phyloP scores from a whole-genome alignment of 2,888 invertebrate species.

The Aspidiotus rigidus region DNA sequence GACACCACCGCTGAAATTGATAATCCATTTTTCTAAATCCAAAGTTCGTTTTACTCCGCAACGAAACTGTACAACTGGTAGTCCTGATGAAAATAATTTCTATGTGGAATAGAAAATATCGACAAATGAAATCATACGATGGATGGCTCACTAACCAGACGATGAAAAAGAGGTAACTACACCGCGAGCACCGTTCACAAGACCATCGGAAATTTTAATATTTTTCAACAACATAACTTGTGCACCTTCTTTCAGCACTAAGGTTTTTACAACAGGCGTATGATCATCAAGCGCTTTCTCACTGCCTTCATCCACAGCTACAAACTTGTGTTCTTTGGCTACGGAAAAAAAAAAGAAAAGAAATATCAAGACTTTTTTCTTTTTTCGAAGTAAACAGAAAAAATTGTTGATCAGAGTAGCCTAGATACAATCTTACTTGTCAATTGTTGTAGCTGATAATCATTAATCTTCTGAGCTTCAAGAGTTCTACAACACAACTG shows the following conservation, averaged over 20 bases:
- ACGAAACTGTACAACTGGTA: conserved; percentile 47
- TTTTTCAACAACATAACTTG: conserved; percentile 93
- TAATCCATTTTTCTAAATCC: conserved; percentile 69
- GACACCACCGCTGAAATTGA: conserved; percentile 54
- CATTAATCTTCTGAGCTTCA: conserved; percentile 82
- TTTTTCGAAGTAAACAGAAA: not conserved
- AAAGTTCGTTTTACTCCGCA: conserved; percentile 62
- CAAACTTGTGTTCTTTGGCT: conserved; percentile 58
- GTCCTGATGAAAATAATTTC: conserved; percentile 41
- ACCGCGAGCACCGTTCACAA: conserved; percentile 91
- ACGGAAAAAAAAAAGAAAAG: conserved; percentile 42
- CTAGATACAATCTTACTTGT: conserved; percentile 41
- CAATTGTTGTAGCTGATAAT: conserved; percentile 60
- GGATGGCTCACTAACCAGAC: conserved; percentile 48
- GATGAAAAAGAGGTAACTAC: conserved; percentile 65
- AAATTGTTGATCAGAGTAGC: conserved; percentile 24
- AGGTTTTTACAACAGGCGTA: conserved; percentile 62
- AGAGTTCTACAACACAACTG: conserved; percentile 85
- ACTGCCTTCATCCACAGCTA: conserved; percentile 70
- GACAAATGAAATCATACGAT: not conserved
- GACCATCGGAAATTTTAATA: conserved; percentile 68
- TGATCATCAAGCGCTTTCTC: conserved; percentile 64
- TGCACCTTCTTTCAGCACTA: conserved; percentile 63
- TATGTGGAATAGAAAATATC: not conserved
- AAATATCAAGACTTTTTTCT: not conserved